Evolutionary conservation across 1,140 invertebrate genomes (phyloP).

Genomic region (Drosophila elegans): DNA sequence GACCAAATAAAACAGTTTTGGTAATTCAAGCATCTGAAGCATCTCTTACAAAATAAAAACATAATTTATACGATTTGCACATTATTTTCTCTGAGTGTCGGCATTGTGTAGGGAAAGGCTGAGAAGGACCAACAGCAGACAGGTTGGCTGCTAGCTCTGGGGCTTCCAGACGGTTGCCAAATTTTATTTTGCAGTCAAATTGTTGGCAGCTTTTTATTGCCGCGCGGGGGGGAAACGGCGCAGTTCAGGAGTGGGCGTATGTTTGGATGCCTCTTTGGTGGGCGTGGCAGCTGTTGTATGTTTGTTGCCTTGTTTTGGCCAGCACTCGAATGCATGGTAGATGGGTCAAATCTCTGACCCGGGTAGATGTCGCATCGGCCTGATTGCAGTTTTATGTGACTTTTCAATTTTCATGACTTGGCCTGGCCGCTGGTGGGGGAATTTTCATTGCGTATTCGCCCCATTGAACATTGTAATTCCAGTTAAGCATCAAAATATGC

Average conservation of each 20-base stretch:
- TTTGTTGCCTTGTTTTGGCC: conserved; percentile 31
- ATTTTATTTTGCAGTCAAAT: conserved; percentile 81
- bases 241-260: background rate
- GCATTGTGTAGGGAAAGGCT: background rate
- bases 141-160: conserved; percentile 52
- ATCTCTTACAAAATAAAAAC: too few species aligned
- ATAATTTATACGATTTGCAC: too few species aligned
- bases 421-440: conserved; percentile 2
- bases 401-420: conserved; percentile 45
- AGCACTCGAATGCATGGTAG: conserved; percentile 14
- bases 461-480: conserved; percentile 24
- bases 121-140: conserved; percentile 18
- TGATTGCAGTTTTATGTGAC: conserved; percentile 42
- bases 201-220: conserved; percentile 65
- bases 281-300: conserved; percentile 27
- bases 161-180: conserved; percentile 57
- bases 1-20: too few species aligned
- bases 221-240: conserved; percentile 9
- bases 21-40: too few species aligned
- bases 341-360: conserved; percentile 37
- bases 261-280: conserved; percentile 5
- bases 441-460: conserved; percentile 30
- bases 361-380: conserved; percentile 14
- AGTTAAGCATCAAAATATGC: conserved; percentile 5
- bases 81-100: conserved; percentile 9